phyloP scores from a whole-genome alignment of 2,888 invertebrate species.

The Sinohyriopsis cumingii region DNA sequence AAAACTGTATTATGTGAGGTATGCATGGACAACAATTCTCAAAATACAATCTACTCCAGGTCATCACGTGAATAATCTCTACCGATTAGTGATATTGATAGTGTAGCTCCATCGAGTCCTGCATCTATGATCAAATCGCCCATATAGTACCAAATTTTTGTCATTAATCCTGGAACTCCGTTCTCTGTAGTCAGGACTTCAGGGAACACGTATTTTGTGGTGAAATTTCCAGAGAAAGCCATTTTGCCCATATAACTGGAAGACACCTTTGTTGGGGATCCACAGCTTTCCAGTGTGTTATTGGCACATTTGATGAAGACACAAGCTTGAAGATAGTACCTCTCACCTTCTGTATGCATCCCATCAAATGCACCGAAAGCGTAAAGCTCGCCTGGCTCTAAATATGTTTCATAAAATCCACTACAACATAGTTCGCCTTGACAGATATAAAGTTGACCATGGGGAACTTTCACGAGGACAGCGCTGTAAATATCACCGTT shows the following conservation, averaged over 20 bases:
- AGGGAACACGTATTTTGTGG: conserved; percentile 19
- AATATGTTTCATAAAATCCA: conserved; percentile 14
- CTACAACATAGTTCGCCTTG: conserved; percentile 24
- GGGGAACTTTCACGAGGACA: conserved; percentile 3
- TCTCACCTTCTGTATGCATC: conserved; percentile 14
- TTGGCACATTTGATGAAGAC: conserved; percentile 27
- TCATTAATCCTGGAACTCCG: conserved; percentile 12
- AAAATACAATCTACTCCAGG: too few relatives aligned
- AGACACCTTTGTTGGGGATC: conserved; percentile 16
- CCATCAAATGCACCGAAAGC: conserved; percentile 33
- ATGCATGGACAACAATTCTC: too few relatives aligned
- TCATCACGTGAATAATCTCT: conserved; percentile 18
- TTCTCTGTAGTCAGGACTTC: conserved; percentile 22
- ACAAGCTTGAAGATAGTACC: conserved; percentile 26
- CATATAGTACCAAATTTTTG: conserved; percentile 22
- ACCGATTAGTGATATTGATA: conserved; percentile 22
- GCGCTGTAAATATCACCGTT: conserved; percentile 23
- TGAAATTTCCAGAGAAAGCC: conserved; percentile 31
- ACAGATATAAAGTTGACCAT: conserved; percentile 13
- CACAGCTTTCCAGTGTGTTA: conserved; percentile 20
- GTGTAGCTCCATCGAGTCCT: conserved; percentile 20
- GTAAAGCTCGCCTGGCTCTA: conserved; percentile 9
- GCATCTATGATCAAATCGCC: conserved; percentile 26
- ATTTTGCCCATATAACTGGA: conserved; percentile 25
- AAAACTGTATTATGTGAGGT: too few relatives aligned